Evolutionary conservation across 2,888 invertebrate genomes (phyloP).

Genomic region (Apodemia mormo): DNA sequence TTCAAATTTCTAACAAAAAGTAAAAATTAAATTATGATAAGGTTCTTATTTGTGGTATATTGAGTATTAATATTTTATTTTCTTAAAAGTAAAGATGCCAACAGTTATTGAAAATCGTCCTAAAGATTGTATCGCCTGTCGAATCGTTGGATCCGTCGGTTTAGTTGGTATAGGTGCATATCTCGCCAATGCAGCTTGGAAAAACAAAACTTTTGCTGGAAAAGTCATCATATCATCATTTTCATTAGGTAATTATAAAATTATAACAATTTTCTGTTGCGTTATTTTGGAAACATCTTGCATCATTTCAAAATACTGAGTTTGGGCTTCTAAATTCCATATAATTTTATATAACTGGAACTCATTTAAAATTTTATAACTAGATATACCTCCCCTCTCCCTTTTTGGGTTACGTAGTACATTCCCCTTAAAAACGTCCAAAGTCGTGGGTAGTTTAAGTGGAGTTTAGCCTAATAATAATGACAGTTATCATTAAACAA

Average conservation of each 20-base stretch:
- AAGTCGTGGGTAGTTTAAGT: no score
- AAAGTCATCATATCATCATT: conserved; percentile 67
- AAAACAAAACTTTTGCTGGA: conserved; percentile 71
- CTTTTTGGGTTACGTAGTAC: no score
- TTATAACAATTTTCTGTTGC: neutral
- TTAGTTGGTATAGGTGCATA: conserved; percentile 84
- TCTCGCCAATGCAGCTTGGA: conserved; percentile 78
- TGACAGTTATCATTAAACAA: no score
- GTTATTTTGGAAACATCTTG: conserved; percentile 12
- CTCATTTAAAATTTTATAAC: no score
- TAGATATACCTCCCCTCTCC: no score
- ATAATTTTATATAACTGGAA: no score
- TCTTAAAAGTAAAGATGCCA: conserved; percentile 43
- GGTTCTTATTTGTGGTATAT: neutral
- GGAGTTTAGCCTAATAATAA: no score
- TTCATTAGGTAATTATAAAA: conserved; percentile 65
- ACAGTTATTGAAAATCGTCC: conserved; percentile 60
- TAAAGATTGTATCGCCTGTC: conserved; percentile 82
- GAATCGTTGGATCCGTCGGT: conserved; percentile 82
- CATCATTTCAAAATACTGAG: neutral
- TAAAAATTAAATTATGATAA: neutral
- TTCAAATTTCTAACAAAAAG: neutral
- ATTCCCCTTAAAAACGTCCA: no score
- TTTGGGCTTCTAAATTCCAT: no score
- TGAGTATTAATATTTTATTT: neutral